These are phyloP conservation scores for Choloepus didactylus DNA, from an alignment of 2,797 vertebrate species.

Conservation along the genomic window DNA sequence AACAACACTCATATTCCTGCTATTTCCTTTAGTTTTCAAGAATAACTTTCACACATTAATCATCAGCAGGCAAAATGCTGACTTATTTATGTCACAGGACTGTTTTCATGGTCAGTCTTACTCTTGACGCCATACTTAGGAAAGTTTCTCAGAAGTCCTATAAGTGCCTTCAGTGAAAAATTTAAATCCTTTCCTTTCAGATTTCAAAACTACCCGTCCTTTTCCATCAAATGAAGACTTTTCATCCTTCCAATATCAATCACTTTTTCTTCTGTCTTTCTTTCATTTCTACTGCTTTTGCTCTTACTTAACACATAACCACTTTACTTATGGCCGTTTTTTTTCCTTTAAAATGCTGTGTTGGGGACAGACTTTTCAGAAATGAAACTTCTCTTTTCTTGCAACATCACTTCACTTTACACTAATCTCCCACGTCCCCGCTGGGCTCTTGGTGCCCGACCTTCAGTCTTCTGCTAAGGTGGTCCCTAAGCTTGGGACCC, in stretches of 20 bases:
- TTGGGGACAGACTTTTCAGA: background rate
- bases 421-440: background rate
- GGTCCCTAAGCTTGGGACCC: background rate
- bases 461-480: background rate
- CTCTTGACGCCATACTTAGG: background rate
- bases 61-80: slow-evolving; percentile 52
- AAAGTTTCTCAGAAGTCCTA: background rate
- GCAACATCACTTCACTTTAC: background rate
- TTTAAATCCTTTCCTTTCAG: background rate
- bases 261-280: background rate
- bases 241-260: fast-evolving
- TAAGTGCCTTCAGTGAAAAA: background rate
- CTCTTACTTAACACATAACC: background rate
- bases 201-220: background rate
- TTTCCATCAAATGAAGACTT: background rate
- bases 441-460: background rate
- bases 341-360: background rate
- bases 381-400: background rate
- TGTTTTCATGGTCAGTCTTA: background rate
- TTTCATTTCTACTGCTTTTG: background rate
- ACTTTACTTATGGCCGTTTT: background rate
- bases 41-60: slow-evolving; percentile 60
- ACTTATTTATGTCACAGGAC: background rate
- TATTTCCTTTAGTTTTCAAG: slow-evolving; percentile 36
- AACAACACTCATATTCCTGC: background rate